A percentile compares a stretch with the other conserved stretches of the same genome.
Evolutionary conservation across 2,888 invertebrate genomes (phyloP).

Genomic region (Hedychridium roseum): DNA sequence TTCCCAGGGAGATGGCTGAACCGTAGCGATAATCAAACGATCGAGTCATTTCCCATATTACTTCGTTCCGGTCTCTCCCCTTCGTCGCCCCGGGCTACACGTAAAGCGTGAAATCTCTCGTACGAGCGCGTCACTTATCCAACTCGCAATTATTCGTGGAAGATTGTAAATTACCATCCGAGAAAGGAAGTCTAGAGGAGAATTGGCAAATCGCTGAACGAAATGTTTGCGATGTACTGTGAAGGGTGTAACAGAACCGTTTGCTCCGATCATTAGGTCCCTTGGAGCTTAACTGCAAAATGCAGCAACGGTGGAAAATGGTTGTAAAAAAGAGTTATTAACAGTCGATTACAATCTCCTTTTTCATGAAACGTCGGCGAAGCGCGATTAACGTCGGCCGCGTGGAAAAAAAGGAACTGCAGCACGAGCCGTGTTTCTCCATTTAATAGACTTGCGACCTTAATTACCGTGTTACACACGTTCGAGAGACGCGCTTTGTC

Average conservation of each 20-base stretch:
- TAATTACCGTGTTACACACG: constrained; percentile 30
- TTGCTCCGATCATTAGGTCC: no score
- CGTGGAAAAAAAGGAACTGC: not conserved
- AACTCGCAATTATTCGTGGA: not conserved
- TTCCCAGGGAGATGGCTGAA: constrained; percentile 10
- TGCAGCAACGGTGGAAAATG: no score
- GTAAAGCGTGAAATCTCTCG: constrained; percentile 2
- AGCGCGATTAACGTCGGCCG: not conserved
- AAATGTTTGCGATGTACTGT: no score
- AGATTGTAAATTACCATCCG: no score
- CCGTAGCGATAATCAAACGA: constrained; percentile 36
- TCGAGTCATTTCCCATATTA: constrained; percentile 36
- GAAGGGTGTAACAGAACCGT: no score
- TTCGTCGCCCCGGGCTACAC: not conserved
- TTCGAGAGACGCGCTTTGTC: constrained; percentile 26
- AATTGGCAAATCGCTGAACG: not conserved
- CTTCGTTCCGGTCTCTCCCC: constrained; percentile 6
- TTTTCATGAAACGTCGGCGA: no score
- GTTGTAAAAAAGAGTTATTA: no score
- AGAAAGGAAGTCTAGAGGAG: not conserved
- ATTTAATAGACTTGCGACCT: constrained; percentile 27
- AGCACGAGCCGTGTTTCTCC: constrained; percentile 8
- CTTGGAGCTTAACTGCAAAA: no score
- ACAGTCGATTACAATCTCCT: no score
- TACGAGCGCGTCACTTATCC: not conserved